phyloP scores from a whole-genome alignment of 2,113 vertebrate species.

The Megalops atlanticus region DNA sequence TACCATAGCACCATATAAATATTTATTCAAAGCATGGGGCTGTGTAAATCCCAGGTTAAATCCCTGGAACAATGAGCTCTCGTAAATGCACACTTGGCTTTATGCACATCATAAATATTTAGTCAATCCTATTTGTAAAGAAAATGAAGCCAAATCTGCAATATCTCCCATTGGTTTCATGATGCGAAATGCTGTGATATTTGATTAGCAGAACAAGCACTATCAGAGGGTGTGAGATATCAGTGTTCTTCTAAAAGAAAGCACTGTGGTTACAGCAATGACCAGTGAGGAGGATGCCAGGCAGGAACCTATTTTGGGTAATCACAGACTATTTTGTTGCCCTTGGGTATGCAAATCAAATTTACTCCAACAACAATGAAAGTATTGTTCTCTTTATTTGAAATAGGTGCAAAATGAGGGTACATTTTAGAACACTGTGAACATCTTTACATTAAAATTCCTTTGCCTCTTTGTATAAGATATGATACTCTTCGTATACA shows the following conservation, averaged over 20 bases:
- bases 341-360: background rate
- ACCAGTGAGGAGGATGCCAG: background rate
- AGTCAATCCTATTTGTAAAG: constrained; percentile 27
- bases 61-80: constrained; percentile 23
- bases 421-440: background rate
- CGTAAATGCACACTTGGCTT: constrained; percentile 40
- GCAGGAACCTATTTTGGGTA: background rate
- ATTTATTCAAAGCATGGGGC: constrained; percentile 34
- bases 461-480: background rate
- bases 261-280: too few relatives aligned
- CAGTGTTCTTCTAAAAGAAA: too few relatives aligned
- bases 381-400: background rate
- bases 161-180: too few relatives aligned
- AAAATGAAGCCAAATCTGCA: too few relatives aligned
- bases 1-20: constrained; percentile 28
- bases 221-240: too few relatives aligned
- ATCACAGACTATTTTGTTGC: background rate
- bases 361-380: background rate
- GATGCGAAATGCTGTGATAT: too few relatives aligned
- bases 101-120: background rate
- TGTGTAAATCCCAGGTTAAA: constrained; percentile 40
- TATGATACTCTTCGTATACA: background rate
- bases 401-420: background rate
- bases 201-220: too few relatives aligned
- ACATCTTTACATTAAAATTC: background rate